Evolutionary conservation across 2,888 invertebrate genomes (phyloP).

Genomic region (Plusia festucae): DNA sequence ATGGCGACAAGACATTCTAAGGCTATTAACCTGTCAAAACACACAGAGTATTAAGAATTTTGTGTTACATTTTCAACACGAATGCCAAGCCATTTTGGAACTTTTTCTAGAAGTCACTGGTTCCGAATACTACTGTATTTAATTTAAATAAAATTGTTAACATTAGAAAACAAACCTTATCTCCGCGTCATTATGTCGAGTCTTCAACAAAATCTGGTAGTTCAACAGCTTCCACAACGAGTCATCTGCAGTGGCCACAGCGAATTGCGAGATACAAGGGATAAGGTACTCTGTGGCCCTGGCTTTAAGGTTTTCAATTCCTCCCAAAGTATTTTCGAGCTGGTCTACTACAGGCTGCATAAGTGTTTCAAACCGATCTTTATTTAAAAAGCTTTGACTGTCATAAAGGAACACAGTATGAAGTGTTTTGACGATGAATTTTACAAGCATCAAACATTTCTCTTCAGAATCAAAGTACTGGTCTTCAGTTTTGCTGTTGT

Average conservation of each 20-base stretch:
- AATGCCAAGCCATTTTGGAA: not conserved
- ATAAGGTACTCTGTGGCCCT: slow-evolving; percentile 91
- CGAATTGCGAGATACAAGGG: slow-evolving; percentile 95
- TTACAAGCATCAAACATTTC: slow-evolving; percentile 90
- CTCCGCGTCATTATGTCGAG: slow-evolving; percentile 92
- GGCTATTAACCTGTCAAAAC: slow-evolving; percentile 89
- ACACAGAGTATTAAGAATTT: not conserved
- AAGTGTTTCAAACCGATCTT: slow-evolving; percentile 94
- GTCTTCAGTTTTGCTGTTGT: slow-evolving; percentile 88
- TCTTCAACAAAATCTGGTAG: slow-evolving; percentile 96
- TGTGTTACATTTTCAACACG: not conserved
- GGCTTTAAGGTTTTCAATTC: slow-evolving; percentile 88
- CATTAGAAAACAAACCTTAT: slow-evolving; percentile 85
- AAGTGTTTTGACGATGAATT: slow-evolving; percentile 93
- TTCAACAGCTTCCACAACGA: slow-evolving; percentile 96
- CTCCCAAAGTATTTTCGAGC: slow-evolving; percentile 93
- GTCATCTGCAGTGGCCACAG: slow-evolving; percentile 95
- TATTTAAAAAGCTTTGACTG: slow-evolving; percentile 94
- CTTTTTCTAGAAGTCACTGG: too few species aligned
- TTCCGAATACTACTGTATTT: too few species aligned
- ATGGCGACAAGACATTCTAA: slow-evolving; percentile 93
- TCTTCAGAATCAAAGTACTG: slow-evolving; percentile 87
- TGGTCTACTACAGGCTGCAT: slow-evolving; percentile 97
- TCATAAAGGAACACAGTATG: slow-evolving; percentile 94
- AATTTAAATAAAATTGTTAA: slow-evolving; percentile 10